phyloP scores from a whole-genome alignment of 2,888 invertebrate genomes.

The Seladonia tumulorum region DNA sequence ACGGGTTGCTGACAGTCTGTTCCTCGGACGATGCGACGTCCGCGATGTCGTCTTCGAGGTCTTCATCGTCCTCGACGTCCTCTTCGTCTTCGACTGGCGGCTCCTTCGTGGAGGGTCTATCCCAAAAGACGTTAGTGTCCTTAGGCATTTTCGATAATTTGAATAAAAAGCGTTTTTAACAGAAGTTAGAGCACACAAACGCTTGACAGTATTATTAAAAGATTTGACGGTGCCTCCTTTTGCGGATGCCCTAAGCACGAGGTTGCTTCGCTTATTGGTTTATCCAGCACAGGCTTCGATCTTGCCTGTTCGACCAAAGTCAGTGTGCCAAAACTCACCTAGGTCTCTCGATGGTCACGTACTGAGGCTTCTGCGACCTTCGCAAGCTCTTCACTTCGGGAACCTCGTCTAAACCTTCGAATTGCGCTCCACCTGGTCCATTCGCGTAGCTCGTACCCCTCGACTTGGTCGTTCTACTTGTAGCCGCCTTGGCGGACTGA shows the following conservation, averaged over 20 bases:
- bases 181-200: too few species aligned
- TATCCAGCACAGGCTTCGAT: too few species aligned
- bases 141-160: too few species aligned
- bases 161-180: too few species aligned
- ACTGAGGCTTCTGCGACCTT: conserved; percentile 87
- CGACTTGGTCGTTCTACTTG: conserved; percentile 61
- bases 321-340: conserved; percentile 82
- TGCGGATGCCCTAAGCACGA: too few species aligned
- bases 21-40: conserved; percentile 83
- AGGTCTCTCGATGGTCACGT: conserved; percentile 90
- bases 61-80: conserved; percentile 76
- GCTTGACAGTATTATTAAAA: too few species aligned
- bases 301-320: too few species aligned
- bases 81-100: conserved; percentile 74
- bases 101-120: conserved; percentile 69
- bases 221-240: too few species aligned
- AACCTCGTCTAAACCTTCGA: conserved; percentile 83
- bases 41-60: conserved; percentile 81
- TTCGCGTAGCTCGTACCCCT: conserved; percentile 81
- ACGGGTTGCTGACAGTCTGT: conserved; percentile 75
- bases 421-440: conserved; percentile 86
- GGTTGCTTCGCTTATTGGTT: too few species aligned
- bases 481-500: conserved; percentile 70
- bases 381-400: conserved; percentile 82
- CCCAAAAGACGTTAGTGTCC: neutral